phyloP scores from a whole-genome alignment of 2,888 invertebrate species.

The Euzophera pinguis region DNA sequence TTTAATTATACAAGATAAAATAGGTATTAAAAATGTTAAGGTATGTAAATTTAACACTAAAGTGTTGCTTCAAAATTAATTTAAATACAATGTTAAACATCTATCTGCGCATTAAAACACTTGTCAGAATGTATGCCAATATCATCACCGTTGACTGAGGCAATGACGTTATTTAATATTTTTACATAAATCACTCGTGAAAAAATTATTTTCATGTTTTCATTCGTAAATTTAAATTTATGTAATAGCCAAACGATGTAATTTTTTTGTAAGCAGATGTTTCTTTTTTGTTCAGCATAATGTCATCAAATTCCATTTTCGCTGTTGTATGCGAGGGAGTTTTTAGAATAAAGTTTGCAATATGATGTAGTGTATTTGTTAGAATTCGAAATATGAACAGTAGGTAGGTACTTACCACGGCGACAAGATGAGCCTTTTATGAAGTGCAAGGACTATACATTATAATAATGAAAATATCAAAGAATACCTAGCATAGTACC shows the following conservation, averaged over 20 bases:
- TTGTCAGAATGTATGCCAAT: background rate
- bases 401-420: no score
- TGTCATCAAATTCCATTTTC: no score
- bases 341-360: no score
- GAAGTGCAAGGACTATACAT: no score
- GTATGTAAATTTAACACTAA: background rate
- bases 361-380: no score
- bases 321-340: no score
- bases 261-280: background rate
- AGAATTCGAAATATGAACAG: no score
- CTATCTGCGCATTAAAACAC: background rate
- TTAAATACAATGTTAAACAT: conserved; percentile 3
- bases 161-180: background rate
- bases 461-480: no score
- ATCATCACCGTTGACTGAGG: background rate
- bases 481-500: no score
- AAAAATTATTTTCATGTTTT: background rate
- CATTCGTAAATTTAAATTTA: background rate
- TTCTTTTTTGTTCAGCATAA: no score
- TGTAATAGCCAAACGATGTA: background rate
- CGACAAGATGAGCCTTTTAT: no score
- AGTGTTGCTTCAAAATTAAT: background rate
- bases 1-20: no score
- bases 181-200: background rate
- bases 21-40: background rate